Percentiles rank a stretch among this genome's conserved stretches.
These are phyloP conservation scores for Lypha dubia DNA, from an alignment of 2,888 invertebrate genomes.

Conservation along the genomic window DNA sequence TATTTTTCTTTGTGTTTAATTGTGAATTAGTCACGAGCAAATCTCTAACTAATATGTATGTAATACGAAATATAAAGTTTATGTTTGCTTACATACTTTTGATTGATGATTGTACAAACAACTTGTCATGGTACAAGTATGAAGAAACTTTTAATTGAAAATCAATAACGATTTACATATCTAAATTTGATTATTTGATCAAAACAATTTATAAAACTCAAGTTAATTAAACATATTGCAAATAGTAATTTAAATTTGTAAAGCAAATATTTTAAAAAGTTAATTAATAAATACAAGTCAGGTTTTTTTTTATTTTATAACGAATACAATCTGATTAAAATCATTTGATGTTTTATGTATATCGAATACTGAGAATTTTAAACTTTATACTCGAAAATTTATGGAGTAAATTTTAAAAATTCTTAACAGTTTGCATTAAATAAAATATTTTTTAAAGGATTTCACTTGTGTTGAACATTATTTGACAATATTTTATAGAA, in stretches of 20 bases:
- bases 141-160: background rate
- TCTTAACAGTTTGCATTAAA: no score
- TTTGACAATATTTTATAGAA: background rate
- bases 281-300: no score
- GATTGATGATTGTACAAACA: background rate
- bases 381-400: no score
- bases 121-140: background rate
- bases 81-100: background rate
- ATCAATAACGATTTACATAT: background rate
- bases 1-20: background rate
- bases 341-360: no score
- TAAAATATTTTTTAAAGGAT: no score
- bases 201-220: background rate
- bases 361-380: no score
- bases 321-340: no score
- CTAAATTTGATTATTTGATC: background rate
- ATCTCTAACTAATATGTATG: background rate
- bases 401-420: no score
- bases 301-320: no score
- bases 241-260: background rate
- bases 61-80: background rate
- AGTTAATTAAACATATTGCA: slow-evolving; percentile 14
- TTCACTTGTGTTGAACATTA: no score
- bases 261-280: background rate
- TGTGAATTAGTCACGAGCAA: background rate